Conservation (phyloP, 2,113 vertebrate genomes). For the Tinamus guttatus region DNA sequence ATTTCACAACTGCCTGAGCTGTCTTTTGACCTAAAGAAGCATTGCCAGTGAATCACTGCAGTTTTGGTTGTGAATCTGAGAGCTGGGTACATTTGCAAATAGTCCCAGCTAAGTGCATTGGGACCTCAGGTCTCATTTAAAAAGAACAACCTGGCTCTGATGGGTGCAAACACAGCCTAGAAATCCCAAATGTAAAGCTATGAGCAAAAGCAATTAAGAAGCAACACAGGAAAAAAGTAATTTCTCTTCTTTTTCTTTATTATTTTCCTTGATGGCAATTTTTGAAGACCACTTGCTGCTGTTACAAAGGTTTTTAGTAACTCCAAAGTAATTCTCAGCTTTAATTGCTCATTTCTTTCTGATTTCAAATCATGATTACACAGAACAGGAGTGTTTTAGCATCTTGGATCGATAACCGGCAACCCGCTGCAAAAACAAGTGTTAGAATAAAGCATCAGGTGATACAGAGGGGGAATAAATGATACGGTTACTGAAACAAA, state of each 20-base stretch:
- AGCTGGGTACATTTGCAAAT: not conserved
- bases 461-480: not conserved
- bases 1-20: not conserved
- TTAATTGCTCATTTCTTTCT: constrained; percentile 2
- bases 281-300: not conserved
- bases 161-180: not conserved
- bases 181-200: not conserved
- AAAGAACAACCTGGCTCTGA: not conserved
- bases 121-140: not conserved
- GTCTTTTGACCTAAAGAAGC: not conserved
- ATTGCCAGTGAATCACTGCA: not conserved
- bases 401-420: not conserved
- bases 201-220: not conserved
- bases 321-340: not conserved
- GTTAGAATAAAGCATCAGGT: not conserved
- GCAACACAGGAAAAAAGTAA: not conserved
- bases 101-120: not conserved
- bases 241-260: not conserved
- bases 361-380: not conserved
- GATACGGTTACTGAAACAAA: not conserved
- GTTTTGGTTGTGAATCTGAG: not conserved
- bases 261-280: not conserved
- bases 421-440: not conserved
- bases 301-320: not conserved
- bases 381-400: not conserved